Percentiles rank a stretch among this genome's conserved stretches.
These are phyloP conservation scores for Pelodytes ibericus DNA, from an alignment of 2,797 vertebrate species.

Conservation along the genomic window DNA sequence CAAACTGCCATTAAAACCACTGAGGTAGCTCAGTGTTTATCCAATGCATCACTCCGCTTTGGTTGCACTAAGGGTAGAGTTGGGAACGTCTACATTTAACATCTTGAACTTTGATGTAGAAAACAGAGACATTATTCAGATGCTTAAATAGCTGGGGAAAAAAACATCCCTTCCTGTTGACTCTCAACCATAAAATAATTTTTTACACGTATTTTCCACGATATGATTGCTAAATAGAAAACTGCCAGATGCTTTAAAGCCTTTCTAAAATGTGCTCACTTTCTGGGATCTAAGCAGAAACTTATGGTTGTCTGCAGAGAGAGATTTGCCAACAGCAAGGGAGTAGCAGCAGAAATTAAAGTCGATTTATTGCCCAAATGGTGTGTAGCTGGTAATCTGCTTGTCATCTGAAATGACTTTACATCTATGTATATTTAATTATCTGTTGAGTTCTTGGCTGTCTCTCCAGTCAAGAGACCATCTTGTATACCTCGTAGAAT, in stretches of 20 bases:
- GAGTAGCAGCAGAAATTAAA: slow-evolving; percentile 25
- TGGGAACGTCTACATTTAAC: slow-evolving; percentile 68
- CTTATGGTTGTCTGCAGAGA: slow-evolving; percentile 20
- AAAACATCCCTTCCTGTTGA: slow-evolving; percentile 65
- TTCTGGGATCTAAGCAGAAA: slow-evolving; percentile 48
- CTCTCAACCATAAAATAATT: slow-evolving; percentile 61
- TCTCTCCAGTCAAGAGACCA: background rate
- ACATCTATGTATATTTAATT: background rate
- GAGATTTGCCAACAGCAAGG: slow-evolving; percentile 33
- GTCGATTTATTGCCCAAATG: slow-evolving; percentile 29
- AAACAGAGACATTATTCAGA: slow-evolving; percentile 62
- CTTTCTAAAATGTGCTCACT: slow-evolving; percentile 39
- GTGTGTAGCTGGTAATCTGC: background rate
- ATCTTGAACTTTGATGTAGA: slow-evolving; percentile 66
- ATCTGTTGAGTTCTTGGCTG: background rate
- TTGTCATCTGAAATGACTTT: background rate
- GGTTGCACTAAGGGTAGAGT: slow-evolving; percentile 57
- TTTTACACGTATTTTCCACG: slow-evolving; percentile 60
- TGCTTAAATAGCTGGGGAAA: slow-evolving; percentile 58
- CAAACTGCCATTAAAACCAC: slow-evolving; percentile 53
- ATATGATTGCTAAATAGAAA: slow-evolving; percentile 64
- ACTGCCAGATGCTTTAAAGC: slow-evolving; percentile 58
- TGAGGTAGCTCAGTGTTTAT: slow-evolving; percentile 65
- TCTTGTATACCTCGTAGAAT: too few relatives aligned
- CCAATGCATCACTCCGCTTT: slow-evolving; percentile 61